Percentiles rank a stretch among this genome's conserved stretches.
Evolutionary conservation across 2,888 invertebrate species (phyloP).

Genomic region (Callimorpha dominula): DNA sequence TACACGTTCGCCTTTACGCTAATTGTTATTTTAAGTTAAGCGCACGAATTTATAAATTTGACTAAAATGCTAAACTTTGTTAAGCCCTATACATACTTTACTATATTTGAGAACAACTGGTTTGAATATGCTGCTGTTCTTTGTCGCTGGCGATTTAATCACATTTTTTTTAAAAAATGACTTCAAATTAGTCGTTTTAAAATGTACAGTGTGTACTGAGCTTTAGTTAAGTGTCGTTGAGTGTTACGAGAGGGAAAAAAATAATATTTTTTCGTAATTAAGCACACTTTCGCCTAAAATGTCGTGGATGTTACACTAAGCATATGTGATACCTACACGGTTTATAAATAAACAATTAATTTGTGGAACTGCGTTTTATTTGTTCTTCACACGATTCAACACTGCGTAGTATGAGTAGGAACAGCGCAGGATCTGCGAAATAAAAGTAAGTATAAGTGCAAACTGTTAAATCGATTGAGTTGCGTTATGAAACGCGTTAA

Average conservation of each 20-base stretch:
- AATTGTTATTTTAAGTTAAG: conserved; percentile 70
- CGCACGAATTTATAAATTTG: conserved; percentile 83
- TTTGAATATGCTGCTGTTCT: conserved; percentile 9
- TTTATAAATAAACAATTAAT: conserved; percentile 83
- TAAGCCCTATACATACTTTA: conserved; percentile 54
- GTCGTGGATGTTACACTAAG: conserved; percentile 82
- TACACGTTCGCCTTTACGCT: conserved; percentile 70
- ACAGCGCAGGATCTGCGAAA: conserved; percentile 76
- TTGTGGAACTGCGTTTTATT: conserved; percentile 66
- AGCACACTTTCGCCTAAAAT: conserved; percentile 84
- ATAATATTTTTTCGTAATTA: conserved; percentile 75
- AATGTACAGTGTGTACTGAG: conserved; percentile 36
- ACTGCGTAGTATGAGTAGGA: conserved; percentile 82
- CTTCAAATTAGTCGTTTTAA: conserved; percentile 10
- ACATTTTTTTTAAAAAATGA: neutral
- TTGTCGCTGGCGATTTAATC: conserved; percentile 26
- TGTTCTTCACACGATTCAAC: conserved; percentile 69
- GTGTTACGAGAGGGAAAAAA: conserved; percentile 61
- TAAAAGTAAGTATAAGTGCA: conserved; percentile 4
- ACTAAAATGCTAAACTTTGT: conserved; percentile 67
- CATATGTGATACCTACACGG: conserved; percentile 83
- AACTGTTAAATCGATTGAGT: neutral
- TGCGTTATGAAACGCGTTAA: neutral
- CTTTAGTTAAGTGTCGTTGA: conserved; percentile 60
- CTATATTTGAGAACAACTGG: conserved; percentile 9